A percentile compares a stretch with the other conserved stretches of the same genome.
phyloP scores from a whole-genome alignment of 2,797 vertebrate genomes.

The Onychomys torridus region DNA sequence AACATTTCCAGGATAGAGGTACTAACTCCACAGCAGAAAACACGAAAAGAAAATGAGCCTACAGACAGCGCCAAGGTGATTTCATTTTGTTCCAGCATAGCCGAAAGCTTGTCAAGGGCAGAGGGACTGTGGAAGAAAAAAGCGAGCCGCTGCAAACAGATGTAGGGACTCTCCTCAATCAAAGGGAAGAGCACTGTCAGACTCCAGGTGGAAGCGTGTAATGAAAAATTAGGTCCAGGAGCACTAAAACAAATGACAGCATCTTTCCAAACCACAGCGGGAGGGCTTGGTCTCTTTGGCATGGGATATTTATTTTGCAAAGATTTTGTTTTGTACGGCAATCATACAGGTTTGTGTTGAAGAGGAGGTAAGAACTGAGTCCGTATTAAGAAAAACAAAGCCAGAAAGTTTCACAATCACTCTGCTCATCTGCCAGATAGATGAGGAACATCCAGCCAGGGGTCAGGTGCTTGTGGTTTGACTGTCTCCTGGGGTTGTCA shows the following conservation, averaged over 20 bases:
- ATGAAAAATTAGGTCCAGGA: conserved; percentile 56
- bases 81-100: not conserved
- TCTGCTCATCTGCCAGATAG: not conserved
- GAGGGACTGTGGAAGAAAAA: not conserved
- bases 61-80: not conserved
- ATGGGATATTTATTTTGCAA: conserved; percentile 16
- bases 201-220: conserved; percentile 47
- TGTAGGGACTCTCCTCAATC: conserved; percentile 45
- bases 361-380: not conserved
- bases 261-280: not conserved
- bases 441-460: not conserved
- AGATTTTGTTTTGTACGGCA: conserved; percentile 29
- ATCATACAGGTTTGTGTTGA: not conserved
- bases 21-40: conserved; percentile 7
- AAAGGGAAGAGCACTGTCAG: conserved; percentile 22
- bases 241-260: not conserved
- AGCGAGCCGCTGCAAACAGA: conserved; percentile 40
- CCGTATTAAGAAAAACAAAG: not conserved
- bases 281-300: not conserved
- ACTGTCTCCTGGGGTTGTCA: not conserved
- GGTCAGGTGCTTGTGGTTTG: not conserved
- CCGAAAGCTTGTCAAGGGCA: conserved; percentile 62
- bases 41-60: not conserved
- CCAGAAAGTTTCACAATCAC: not conserved
- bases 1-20: not conserved